A percentile compares a stretch with the other conserved stretches of the same genome.
Conservation (phyloP, 2,888 invertebrate species). For the Elysia crispata region DNA sequence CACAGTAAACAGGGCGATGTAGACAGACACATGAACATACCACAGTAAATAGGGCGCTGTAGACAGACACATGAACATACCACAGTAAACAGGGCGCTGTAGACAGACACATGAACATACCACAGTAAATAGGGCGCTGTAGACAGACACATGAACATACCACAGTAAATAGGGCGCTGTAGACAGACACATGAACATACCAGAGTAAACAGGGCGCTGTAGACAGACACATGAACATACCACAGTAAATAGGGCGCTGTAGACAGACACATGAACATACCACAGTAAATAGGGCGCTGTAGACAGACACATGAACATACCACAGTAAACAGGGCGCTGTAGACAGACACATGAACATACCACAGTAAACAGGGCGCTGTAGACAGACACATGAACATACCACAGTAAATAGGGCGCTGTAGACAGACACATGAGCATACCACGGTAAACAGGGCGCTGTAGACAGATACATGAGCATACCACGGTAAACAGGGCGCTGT, state of each 20-base stretch:
- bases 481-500: constrained; percentile 38
- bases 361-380: constrained; percentile 39
- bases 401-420: constrained; percentile 39
- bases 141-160: constrained; percentile 38
- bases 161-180: constrained; percentile 39
- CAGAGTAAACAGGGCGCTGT: constrained; percentile 38
- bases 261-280: constrained; percentile 38
- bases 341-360: constrained; percentile 38
- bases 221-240: constrained; percentile 38
- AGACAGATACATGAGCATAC: no score
- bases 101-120: constrained; percentile 38
- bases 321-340: constrained; percentile 39
- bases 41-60: constrained; percentile 39
- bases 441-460: constrained; percentile 44
- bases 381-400: constrained; percentile 38
- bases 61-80: constrained; percentile 38
- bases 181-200: constrained; percentile 38
- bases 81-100: constrained; percentile 39
- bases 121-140: constrained; percentile 39
- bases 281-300: constrained; percentile 39
- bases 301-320: constrained; percentile 38
- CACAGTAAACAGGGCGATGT: constrained; percentile 38
- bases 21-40: constrained; percentile 38
- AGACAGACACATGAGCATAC: constrained; percentile 42
- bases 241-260: constrained; percentile 39